These are phyloP conservation scores for Crossocerus cetratus DNA, from an alignment of 2,888 invertebrate species.

Conservation along the genomic window DNA sequence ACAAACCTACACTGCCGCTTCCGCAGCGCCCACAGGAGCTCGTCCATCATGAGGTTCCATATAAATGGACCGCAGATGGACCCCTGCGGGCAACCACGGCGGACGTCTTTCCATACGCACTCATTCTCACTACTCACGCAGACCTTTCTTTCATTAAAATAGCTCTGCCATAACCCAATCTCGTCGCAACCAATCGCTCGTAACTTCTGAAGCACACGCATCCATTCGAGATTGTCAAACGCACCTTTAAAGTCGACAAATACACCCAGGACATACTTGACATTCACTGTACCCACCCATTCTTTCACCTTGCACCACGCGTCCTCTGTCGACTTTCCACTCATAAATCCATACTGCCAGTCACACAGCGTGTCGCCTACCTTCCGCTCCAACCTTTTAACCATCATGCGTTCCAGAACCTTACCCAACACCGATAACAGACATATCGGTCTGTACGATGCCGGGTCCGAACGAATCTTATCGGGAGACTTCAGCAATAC, in stretches of 20 bases:
- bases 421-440: too few relatives aligned
- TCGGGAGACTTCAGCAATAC: conserved; percentile 11
- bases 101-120: neutral
- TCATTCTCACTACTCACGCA: conserved; percentile 14
- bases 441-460: conserved; percentile 18
- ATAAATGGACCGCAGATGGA: conserved; percentile 5
- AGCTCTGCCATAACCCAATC: conserved; percentile 8
- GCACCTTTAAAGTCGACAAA: conserved; percentile 12
- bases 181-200: neutral
- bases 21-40: neutral
- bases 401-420: too few relatives aligned
- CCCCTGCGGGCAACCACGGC: neutral
- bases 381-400: too few relatives aligned
- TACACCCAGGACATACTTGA: conserved; percentile 12
- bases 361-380: neutral
- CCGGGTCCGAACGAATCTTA: neutral
- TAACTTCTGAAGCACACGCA: conserved; percentile 5
- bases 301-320: neutral
- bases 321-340: neutral
- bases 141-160: conserved; percentile 3
- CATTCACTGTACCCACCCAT: neutral
- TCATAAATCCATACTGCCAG: conserved; percentile 13
- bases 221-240: conserved; percentile 19
- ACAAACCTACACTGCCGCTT: neutral
- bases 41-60: conserved; percentile 19